A percentile compares a stretch with the other conserved stretches of the same genome.
phyloP scores from a whole-genome alignment of 2,113 vertebrate species.

The Ailuropoda melanoleuca region DNA sequence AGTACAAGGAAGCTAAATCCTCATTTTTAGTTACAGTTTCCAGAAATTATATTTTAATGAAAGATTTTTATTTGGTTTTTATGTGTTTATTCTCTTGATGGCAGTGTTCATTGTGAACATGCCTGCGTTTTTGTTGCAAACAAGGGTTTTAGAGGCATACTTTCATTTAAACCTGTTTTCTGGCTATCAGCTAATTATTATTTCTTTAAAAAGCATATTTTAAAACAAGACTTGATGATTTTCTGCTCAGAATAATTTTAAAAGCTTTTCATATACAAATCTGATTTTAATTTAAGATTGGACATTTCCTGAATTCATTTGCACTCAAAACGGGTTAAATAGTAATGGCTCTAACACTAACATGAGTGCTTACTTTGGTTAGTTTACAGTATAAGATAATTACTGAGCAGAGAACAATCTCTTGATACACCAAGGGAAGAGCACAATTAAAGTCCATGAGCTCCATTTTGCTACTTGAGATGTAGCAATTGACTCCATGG shows the following conservation, averaged over 20 bases:
- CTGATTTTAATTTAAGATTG: not conserved
- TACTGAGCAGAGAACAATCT: constrained; percentile 61
- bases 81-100: not conserved
- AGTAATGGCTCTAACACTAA: not conserved
- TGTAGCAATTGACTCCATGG: constrained; percentile 28
- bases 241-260: not conserved
- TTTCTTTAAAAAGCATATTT: constrained; percentile 10
- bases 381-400: constrained; percentile 69
- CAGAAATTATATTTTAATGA: not conserved
- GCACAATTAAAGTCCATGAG: constrained; percentile 50
- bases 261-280: not conserved
- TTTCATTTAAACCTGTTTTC: not conserved
- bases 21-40: not conserved
- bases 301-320: constrained; percentile 58
- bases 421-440: constrained; percentile 26
- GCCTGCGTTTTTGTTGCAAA: not conserved
- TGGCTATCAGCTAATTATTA: not conserved
- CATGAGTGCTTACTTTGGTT: constrained; percentile 37
- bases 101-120: not conserved
- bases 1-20: not conserved
- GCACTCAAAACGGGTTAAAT: constrained; percentile 27
- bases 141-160: not conserved
- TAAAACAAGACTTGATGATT: not conserved
- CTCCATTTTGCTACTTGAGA: not conserved
- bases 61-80: not conserved